A percentile compares a stretch with the other conserved stretches of the same genome.
Conservation (phyloP, 2,113 vertebrate species). For the Catharus fuscescens region DNA sequence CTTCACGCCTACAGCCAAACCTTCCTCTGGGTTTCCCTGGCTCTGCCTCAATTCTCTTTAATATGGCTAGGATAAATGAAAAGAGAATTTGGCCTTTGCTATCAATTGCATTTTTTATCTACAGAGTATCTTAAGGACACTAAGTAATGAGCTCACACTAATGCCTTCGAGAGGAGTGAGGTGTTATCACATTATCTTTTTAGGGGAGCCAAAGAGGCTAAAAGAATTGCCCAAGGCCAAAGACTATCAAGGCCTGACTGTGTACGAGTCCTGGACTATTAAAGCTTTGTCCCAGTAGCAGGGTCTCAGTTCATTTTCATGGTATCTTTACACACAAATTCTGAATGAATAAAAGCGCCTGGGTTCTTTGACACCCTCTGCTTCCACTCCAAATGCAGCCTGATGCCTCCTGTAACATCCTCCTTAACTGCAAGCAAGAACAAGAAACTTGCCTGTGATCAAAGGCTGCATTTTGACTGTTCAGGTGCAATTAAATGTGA, state of each 20-base stretch:
- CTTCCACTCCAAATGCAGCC: neutral
- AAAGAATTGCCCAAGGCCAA: neutral
- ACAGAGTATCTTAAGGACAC: neutral
- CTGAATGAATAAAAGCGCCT: neutral
- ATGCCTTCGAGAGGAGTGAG: neutral
- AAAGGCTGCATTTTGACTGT: conserved; percentile 33
- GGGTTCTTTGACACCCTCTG: neutral
- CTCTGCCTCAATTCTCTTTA: neutral
- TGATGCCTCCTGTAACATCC: neutral
- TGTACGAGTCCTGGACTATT: neutral
- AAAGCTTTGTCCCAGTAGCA: neutral
- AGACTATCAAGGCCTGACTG: neutral
- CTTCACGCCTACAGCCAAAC: neutral
- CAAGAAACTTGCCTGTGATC: neutral
- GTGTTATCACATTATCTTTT: neutral
- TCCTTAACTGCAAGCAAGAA: conserved; percentile 22
- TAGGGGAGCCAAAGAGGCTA: neutral
- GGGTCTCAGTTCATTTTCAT: neutral
- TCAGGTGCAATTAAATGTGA: conserved; percentile 30
- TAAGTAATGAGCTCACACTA: neutral
- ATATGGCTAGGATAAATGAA: neutral
- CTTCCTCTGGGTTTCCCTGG: neutral
- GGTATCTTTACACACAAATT: neutral
- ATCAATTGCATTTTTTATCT: neutral
- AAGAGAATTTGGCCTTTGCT: neutral